Percentiles rank a stretch among this genome's conserved stretches.
These are phyloP conservation scores for Fabriciana adippe DNA, from an alignment of 2,888 invertebrate genomes.

Conservation along the genomic window DNA sequence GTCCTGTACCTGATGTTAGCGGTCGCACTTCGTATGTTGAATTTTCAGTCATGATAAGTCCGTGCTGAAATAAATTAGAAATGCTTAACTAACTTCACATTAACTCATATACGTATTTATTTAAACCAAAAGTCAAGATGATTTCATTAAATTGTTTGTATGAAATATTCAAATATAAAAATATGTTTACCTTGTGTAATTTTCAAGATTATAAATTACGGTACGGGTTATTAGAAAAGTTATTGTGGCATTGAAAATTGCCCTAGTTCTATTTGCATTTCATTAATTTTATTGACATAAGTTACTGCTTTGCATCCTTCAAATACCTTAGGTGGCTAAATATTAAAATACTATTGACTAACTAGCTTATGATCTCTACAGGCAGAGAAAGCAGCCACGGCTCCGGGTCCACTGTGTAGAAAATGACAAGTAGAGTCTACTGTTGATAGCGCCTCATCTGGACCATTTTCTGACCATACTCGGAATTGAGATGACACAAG, in stretches of 20 bases:
- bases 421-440: slow-evolving; percentile 83
- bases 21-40: slow-evolving; percentile 87
- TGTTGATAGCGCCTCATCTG: slow-evolving; percentile 62
- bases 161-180: not conserved
- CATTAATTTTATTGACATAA: slow-evolving; percentile 2
- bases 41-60: slow-evolving; percentile 85
- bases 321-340: not conserved
- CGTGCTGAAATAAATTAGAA: slow-evolving; percentile 77
- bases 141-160: no score
- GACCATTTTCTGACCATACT: slow-evolving; percentile 78
- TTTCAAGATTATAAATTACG: slow-evolving; percentile 1
- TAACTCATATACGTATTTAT: no score
- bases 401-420: slow-evolving; percentile 80
- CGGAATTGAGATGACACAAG: slow-evolving; percentile 84
- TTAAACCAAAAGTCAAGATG: no score
- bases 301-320: not conserved
- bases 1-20: slow-evolving; percentile 66
- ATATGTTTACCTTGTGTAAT: not conserved
- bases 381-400: slow-evolving; percentile 86
- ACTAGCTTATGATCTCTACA: slow-evolving; percentile 85
- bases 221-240: slow-evolving; percentile 2
- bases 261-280: slow-evolving; percentile 25
- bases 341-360: slow-evolving; percentile 49
- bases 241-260: slow-evolving; percentile 13
- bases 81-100: not conserved